Base-by-base conservation (phyloP, 1,140 invertebrate species). In the Orius insidiosus region DNA sequence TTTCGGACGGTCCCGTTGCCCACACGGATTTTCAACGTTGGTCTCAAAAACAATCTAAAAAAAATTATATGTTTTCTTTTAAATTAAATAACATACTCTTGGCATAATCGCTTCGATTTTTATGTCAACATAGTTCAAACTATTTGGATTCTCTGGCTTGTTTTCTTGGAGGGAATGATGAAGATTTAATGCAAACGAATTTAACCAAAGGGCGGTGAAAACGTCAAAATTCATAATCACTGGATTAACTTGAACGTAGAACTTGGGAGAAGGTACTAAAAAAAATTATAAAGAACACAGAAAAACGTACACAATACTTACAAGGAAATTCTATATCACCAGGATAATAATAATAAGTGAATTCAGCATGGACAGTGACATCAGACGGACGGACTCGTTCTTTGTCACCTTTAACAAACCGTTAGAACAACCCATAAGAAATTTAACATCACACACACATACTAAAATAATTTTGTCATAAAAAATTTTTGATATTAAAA, bases 321-420 rank as follows among this genome's bases (percentile, higher is more conserved):
- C 90, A 68, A 63, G 90, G 90, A 71, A 92, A 94, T 52, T 80
- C 78, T 36, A 85, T 76, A 58, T 90, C 87, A 39, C 86, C 88
- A 8, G 92, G 89, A 68, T 95, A 97, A 63, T 94, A 98, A 65
- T 93, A 98, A 57, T 90, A 87, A 1, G 89, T 93, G 55, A 94
- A 87, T 60, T 98, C 94, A 2, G 92, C 77, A 65, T 98, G 93
- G 30, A 98, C 58, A 36, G 90, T 76, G 33, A 84, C 82, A 59
- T 94, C 87, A 34, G 80, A 75, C 6, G 92, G 90, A 53, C 95
- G 77, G 53, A 86, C 76, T 38, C 74, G 69, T 55, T 78, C 82
- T 60, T 85, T 78, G 62, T 95, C 90, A 46, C 86, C 88, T 73
- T 24, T 24, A 24, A 24, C 24, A 24, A 24, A 24, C 24, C 24